Percentiles rank a stretch among this genome's conserved stretches.
phyloP scores from a whole-genome alignment of 1,140 invertebrate species.

The Sarcophaga bullata region DNA sequence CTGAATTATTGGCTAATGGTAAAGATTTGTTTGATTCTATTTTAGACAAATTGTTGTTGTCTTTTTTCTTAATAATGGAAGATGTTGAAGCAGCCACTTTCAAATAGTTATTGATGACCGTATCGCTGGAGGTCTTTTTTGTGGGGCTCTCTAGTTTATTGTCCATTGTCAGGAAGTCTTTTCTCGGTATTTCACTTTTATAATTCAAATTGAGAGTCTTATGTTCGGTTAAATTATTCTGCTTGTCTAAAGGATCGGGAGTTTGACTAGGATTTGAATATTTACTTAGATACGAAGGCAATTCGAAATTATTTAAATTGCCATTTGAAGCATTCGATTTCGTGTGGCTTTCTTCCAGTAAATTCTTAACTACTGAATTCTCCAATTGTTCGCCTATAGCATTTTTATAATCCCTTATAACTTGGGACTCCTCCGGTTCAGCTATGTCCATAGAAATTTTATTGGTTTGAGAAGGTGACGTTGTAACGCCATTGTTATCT shows the following conservation, averaged over 20 bases:
- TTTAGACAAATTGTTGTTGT: conserved; percentile 50
- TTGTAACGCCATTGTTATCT: neutral
- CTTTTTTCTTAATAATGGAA: conserved; percentile 59
- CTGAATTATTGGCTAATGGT: neutral
- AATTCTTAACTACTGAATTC: conserved; percentile 43
- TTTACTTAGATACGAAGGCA: conserved; percentile 57
- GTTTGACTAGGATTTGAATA: conserved; percentile 46
- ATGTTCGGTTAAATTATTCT: conserved; percentile 61
- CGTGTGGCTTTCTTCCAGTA: conserved; percentile 38
- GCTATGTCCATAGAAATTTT: conserved; percentile 4
- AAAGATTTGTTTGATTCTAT: conserved; percentile 12
- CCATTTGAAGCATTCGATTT: conserved; percentile 28
- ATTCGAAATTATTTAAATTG: conserved; percentile 53
- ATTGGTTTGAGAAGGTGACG: neutral
- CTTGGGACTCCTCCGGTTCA: conserved; percentile 51
- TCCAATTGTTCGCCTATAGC: conserved; percentile 48
- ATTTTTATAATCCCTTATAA: conserved; percentile 61
- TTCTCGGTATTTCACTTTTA: conserved; percentile 16
- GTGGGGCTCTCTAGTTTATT: conserved; percentile 40
- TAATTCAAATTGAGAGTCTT: conserved; percentile 35
- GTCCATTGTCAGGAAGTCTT: conserved; percentile 33
- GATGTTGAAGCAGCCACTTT: conserved; percentile 50
- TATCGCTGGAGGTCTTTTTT: conserved; percentile 45
- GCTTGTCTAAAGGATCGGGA: conserved; percentile 46
- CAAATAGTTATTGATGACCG: conserved; percentile 62